These are phyloP conservation scores for Myiopsitta monachus DNA, from an alignment of 2,113 vertebrate genomes.

Conservation along the genomic window DNA sequence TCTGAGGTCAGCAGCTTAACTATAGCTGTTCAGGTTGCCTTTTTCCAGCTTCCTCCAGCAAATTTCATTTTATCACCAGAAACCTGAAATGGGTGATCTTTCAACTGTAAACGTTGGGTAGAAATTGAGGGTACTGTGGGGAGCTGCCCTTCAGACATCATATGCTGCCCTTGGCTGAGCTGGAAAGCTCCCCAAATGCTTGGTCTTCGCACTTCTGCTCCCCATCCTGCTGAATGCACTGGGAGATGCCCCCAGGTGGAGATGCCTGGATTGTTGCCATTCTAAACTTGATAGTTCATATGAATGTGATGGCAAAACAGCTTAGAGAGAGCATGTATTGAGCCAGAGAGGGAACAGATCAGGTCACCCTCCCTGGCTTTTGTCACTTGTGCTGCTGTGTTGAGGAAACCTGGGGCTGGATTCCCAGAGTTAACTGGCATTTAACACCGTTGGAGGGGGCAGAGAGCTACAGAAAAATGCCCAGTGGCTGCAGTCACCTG, in stretches of 20 bases:
- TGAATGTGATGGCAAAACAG: neutral
- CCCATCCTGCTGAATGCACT: too few relatives aligned
- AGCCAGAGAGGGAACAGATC: neutral
- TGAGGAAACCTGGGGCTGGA: neutral
- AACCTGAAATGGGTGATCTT: neutral
- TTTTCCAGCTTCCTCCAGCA: neutral
- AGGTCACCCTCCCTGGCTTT: neutral
- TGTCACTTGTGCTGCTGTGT: neutral
- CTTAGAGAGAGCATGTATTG: neutral
- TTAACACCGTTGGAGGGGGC: neutral
- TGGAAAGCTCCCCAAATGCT: neutral
- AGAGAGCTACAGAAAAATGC: neutral
- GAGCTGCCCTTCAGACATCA: neutral
- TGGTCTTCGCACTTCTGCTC: neutral
- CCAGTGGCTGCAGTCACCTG: neutral
- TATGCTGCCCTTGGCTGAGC: neutral
- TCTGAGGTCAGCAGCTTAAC: neutral
- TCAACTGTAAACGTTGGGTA: neutral
- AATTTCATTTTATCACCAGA: neutral
- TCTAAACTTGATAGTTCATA: neutral
- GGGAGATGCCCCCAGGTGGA: neutral
- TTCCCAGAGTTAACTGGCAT: neutral
- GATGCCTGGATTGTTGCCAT: neutral
- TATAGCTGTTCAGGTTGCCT: neutral
- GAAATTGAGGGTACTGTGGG: rapidly evolving